Base-by-base conservation (phyloP, 2,113 vertebrate genomes). In the Rhea pennata region DNA sequence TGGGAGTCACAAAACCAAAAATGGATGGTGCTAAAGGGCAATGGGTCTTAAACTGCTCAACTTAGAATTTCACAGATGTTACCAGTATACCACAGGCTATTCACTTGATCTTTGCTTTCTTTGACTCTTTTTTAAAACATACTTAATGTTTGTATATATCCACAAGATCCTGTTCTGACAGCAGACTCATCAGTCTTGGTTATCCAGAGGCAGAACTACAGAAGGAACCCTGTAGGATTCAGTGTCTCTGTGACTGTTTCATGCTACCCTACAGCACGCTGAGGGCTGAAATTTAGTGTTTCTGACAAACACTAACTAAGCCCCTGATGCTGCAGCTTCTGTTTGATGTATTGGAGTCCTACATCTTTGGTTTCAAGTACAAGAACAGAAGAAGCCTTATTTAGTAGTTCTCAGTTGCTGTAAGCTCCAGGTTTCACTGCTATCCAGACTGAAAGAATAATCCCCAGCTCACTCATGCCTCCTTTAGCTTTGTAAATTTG, bases 91-190 rank as follows among this genome's bases (percentile, higher is more conserved):
- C 3, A 51, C 81, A 42, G 39, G 67, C 23, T 90, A 42, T 88
- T 92, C 2, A 0, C 44, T 92, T 86, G 79, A 65, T 88, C 72
- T 86, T 92, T 65, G 42, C 58, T 92, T 83, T 83, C 53, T 93
- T 90, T 0, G 1, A 48, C 17, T 69, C 13, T 56, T 70, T 84
- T 72, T 29, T 15, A 0, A 88, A 79, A 27, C 19, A 66, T 29
- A 39, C 8, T 59, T 70, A 15, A 33, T 85, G 5, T 76, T 54
- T 79, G 8, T 65, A n/a, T 46, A 12, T 39, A 83, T 39, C n/a
- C 3, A 5, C 50, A 86, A 86, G 86, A 74, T 77, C 33, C 64
- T 56, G 15, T 51, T 88, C 56, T 86, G 50, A 51, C 23, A 73
- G 21, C 31, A 51, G 72, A 65, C 8, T 39, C 70, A 58, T 29